phyloP scores from a whole-genome alignment of 2,797 vertebrate species.

The Cuniculus paca region DNA sequence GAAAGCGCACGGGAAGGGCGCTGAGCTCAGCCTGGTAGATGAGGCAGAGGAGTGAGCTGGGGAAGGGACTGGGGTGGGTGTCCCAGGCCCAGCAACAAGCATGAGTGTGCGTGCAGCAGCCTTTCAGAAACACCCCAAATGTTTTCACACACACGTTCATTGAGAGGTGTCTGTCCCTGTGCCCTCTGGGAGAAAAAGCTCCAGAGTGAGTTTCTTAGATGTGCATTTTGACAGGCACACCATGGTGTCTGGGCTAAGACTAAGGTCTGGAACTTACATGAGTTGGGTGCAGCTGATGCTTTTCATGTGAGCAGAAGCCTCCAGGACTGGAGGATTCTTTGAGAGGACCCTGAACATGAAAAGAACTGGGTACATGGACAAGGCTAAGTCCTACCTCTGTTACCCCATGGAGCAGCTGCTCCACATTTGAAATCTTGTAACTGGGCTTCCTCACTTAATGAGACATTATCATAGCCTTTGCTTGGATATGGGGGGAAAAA shows the following conservation, averaged over 20 bases:
- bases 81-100: not conserved
- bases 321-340: not conserved
- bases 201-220: not conserved
- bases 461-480: not conserved
- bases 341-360: not conserved
- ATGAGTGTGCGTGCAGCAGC: fast-evolving
- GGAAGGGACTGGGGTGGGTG: not conserved
- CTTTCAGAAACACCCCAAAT: not conserved
- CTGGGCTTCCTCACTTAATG: not conserved
- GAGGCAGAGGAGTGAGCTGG: not conserved
- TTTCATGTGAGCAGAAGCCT: not conserved
- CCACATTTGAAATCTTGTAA: not conserved
- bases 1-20: not conserved
- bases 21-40: not conserved
- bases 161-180: not conserved
- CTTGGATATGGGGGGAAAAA: not conserved
- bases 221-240: not conserved
- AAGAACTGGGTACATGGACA: fast-evolving
- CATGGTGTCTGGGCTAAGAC: too few relatives aligned
- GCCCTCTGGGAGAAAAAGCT: not conserved
- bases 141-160: fast-evolving
- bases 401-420: not conserved
- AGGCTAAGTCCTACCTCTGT: not conserved
- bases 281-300: not conserved
- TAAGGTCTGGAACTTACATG: not conserved